Base-by-base conservation (phyloP, 2,797 vertebrate genomes). In the Myiothlypis chrysogaster region DNA sequence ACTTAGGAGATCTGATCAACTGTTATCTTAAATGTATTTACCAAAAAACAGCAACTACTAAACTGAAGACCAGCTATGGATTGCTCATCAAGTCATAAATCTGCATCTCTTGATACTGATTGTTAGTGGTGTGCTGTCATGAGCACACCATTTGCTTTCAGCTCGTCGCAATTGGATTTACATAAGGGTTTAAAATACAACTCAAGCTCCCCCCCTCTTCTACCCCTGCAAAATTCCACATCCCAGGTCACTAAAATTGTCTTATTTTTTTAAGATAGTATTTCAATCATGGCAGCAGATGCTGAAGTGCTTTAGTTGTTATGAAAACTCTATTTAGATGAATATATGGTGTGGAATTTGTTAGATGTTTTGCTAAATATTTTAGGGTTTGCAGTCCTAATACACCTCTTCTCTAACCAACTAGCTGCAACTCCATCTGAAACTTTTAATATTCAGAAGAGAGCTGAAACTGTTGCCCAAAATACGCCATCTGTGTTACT, bases 221-320 rank as follows among this genome's bases (percentile, higher is more conserved):
- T 30, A 52, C 11, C 2, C 8, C 5, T 2, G 3, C 13, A 5
- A 8, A 12, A 6, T 18, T 49, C 23, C 23, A 21, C 4, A 8
- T 14, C 34, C 16, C 18, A 37, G 44, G 35, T 55, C 8, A 44
- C 23, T 44, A 23, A 34, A 37, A 56, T 25, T 19, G 21, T 71
- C 18, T 6, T 32, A 14, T 60, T 77, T 83, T 66, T 27, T 47
- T 23, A 46, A 78, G 53, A 24, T 21, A 56, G 6, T 47, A 39
- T 77, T 83, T 59, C 55, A 78, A 1, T 66, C 24, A 24, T 56
- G 55, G 39, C 37, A 44, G 32, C 30, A 64, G 34, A 50, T 80
- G n/a, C 22, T 15, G 9, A 83, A 83, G 41, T 50, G 22, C 18
- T 75, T 75, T 32, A 12, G 17, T 50, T 56, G 8, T 60, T 89